Evolutionary conservation across 1,140 invertebrate species (phyloP), one percentile per base, ranked within the genome.

Genomic region (Panagrolaimus sp.): DNA sequence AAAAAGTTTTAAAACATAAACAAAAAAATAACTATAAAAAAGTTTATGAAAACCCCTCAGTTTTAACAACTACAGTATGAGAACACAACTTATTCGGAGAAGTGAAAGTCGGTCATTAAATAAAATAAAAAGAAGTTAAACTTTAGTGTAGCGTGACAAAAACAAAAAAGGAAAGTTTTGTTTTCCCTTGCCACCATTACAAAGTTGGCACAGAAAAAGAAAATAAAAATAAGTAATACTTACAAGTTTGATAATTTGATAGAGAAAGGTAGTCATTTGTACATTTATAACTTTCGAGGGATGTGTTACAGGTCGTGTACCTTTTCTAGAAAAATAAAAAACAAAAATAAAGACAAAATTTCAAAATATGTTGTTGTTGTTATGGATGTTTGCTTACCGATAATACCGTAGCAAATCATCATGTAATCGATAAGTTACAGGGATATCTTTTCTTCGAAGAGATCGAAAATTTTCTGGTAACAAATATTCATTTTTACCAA

Each of bases 161-260:
- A 1, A 31, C 4, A 27, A 27, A 27, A n/a, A n/a, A n/a, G n/a
- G n/a, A n/a, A 67, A 23, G 9, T 23, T 47, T 66, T 47, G 25
- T 25, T 44, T 27, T 46, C 16, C 14, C 16, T 65, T 43, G 11
- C 20, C 23, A n/a, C 27, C n/a, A 14, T 65, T 27, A 14, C 16
- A 42, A 43, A 20, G 9, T 27, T 63, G 25, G 9, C 31, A 45
- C 31, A 13, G n/a, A 27, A 13, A 7, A 68, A 23, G 5, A 69
- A 14, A 16, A 42, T 57, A n/a, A n/a, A 20, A 46, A 70, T 27
- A 27, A 62, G 44, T 11, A 0, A 25, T 42, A 70, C 75, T 72
- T 64, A 79, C 78, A 66, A 82, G 65, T 66, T 82, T 82, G 62
- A 82, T 78, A 51, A 82, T 82, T 68, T 82, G 80, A 72, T 82